These are phyloP conservation scores for Nymphalis polychloros DNA, from an alignment of 2,888 invertebrate species.

Conservation along the genomic window DNA sequence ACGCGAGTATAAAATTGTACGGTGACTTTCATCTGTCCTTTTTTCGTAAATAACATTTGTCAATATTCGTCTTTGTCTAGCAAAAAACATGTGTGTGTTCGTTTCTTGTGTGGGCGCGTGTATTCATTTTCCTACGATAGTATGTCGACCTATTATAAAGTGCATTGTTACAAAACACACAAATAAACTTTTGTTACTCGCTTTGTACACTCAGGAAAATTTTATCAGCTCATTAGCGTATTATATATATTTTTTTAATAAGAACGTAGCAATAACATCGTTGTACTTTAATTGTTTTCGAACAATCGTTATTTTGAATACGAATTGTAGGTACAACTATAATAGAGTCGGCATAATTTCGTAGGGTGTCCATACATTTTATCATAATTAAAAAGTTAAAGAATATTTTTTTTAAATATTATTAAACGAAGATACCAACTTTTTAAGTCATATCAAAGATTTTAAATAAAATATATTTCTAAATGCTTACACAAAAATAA, in stretches of 20 bases:
- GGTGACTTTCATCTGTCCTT: slow-evolving; percentile 10
- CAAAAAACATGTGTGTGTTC: neutral
- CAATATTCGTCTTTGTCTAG: slow-evolving; percentile 12
- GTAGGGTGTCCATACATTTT: slow-evolving; percentile 9
- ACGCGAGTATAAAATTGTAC: slow-evolving; percentile 8
- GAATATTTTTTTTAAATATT: neutral
- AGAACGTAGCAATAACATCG: slow-evolving; percentile 9
- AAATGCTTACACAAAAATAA: neutral
- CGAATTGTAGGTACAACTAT: slow-evolving; percentile 5
- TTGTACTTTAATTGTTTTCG: slow-evolving; percentile 10
- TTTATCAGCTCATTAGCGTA: slow-evolving; percentile 30
- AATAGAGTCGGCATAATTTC: slow-evolving; percentile 1
- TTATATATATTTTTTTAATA: slow-evolving; percentile 15
- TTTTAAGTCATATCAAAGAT: neutral
- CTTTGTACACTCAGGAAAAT: slow-evolving; percentile 31
- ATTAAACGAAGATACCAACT: neutral
- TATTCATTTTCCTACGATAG: slow-evolving; percentile 6
- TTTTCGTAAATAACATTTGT: slow-evolving; percentile 12
- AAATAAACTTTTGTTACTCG: slow-evolving; percentile 24
- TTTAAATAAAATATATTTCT: neutral
- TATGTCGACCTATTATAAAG: slow-evolving; percentile 15
- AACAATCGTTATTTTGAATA: slow-evolving; percentile 14
- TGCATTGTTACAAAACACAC: slow-evolving; percentile 21
- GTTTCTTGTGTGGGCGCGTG: neutral
- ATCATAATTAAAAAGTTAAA: neutral